These are phyloP conservation scores for Dicrurus megarhynchus DNA, from an alignment of 2,113 vertebrate genomes.

Conservation along the genomic window DNA sequence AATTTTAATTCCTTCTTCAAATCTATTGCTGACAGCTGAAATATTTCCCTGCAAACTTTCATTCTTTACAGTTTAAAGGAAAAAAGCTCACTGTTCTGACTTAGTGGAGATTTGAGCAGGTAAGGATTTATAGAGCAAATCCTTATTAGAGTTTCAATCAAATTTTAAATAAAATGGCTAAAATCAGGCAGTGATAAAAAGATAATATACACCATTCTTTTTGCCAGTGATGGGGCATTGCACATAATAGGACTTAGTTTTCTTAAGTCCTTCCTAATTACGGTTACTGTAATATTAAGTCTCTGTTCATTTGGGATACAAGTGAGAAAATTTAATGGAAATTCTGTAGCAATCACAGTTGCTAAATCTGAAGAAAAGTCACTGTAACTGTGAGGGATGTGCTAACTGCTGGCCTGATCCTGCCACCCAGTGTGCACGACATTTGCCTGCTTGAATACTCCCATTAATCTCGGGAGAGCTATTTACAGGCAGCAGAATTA, in stretches of 20 bases:
- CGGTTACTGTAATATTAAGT: neutral
- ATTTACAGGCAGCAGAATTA: neutral
- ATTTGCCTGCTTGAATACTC: neutral
- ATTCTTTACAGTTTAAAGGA: neutral
- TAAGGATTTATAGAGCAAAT: constrained; percentile 16
- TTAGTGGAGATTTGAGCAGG: neutral
- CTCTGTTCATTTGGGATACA: neutral
- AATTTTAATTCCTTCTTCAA: neutral
- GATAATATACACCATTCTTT: neutral
- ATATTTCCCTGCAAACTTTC: neutral
- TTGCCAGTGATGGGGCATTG: neutral
- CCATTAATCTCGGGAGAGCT: neutral
- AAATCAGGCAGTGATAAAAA: neutral
- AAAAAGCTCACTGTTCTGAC: neutral
- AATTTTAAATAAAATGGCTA: constrained; percentile 4
- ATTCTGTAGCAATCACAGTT: neutral
- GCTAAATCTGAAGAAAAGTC: neutral
- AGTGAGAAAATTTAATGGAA: neutral
- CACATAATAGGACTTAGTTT: neutral
- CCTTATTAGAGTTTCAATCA: neutral
- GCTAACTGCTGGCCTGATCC: constrained; percentile 26
- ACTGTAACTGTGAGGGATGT: neutral
- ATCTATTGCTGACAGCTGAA: neutral
- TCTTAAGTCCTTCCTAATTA: neutral
- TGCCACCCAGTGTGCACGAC: neutral